Conservation (phyloP, 2,888 invertebrate species). For the Epinotia brunnichana region DNA sequence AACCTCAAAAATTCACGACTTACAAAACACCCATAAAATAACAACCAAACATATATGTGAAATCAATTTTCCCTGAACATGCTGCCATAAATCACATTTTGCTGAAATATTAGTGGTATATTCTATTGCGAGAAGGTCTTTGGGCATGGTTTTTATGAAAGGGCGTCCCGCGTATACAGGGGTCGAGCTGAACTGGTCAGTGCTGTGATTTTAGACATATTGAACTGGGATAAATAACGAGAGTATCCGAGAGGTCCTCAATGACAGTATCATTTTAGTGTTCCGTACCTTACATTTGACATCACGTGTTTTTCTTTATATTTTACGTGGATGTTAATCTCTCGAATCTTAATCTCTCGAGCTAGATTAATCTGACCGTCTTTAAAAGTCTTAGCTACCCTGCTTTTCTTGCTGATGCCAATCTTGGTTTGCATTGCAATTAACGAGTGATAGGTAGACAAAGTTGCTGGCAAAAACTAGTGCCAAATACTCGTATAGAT, state of each 20-base stretch:
- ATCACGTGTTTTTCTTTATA: neutral
- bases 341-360: neutral
- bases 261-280: constrained; percentile 1
- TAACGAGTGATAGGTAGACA: too few species aligned
- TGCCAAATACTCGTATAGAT: neutral
- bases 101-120: constrained; percentile 36
- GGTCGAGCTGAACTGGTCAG: constrained; percentile 11
- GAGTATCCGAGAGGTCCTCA: constrained; percentile 11
- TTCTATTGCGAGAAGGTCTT: constrained; percentile 23
- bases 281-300: neutral
- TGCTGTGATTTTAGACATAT: constrained; percentile 17
- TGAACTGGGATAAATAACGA: constrained; percentile 33
- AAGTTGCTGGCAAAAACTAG: too few species aligned
- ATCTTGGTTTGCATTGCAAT: too few species aligned
- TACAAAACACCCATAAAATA: constrained; percentile 29
- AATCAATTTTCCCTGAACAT: constrained; percentile 41
- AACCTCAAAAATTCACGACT: constrained; percentile 28
- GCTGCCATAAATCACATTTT: constrained; percentile 39
- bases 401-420: too few species aligned
- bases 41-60: constrained; percentile 30
- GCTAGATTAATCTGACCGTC: neutral
- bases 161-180: neutral
- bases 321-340: neutral
- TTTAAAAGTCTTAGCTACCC: neutral
- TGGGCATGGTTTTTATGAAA: constrained; percentile 32